Evolutionary conservation across 1,140 invertebrate genomes (phyloP), one percentile per base, ranked within the genome.

Genomic region (Bombus vancouverensis): DNA sequence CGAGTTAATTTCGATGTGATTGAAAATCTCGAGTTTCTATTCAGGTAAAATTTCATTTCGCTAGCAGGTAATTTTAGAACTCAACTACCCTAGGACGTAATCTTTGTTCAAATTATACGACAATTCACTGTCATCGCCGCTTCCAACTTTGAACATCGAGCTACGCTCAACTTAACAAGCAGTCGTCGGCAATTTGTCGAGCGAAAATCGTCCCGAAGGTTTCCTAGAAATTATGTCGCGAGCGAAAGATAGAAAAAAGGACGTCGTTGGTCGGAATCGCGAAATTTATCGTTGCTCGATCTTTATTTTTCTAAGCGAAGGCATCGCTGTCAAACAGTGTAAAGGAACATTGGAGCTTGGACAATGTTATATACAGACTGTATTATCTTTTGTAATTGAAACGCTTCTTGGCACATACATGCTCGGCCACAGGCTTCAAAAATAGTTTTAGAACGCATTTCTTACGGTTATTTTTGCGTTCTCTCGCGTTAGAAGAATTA

Each of bases 301-400:
- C 75, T 65, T 78, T 78, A 78, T 78, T 78, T 78, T 65, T 42
- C 57, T 44, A 77, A 32, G 28, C 37, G 22, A 18, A 37, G 28
- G 75, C 75, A n/a, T 42, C 59, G 15, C 59, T 65, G 75, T 77
- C 75, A 42, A 77, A 32, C 75, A 32, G 25, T 4, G 32, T 39
- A 39, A 18, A 15, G 25, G 34, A 65, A n/a, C 53, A 39, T 39
- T 6, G 47, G 47, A 53, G 47, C 47, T 53, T 53, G 37, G 28
- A 39, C 75, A 39, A 62, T 42, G 75, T 65, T 65, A n/a, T 42
- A 39, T 13, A 42, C 75, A 65, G 57, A 12, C 57, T 6, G 75
- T 65, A 32, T 77, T 42, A 62, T 77, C 75, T 77, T 77, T 65
- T 77, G 75, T 65, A 77, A 77, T 77, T 65, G 75, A 77, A 77